A percentile compares a stretch with the other conserved stretches of the same genome.
These are phyloP conservation scores for Perizoma affinitatum DNA, from an alignment of 2,888 invertebrate species.

Conservation along the genomic window DNA sequence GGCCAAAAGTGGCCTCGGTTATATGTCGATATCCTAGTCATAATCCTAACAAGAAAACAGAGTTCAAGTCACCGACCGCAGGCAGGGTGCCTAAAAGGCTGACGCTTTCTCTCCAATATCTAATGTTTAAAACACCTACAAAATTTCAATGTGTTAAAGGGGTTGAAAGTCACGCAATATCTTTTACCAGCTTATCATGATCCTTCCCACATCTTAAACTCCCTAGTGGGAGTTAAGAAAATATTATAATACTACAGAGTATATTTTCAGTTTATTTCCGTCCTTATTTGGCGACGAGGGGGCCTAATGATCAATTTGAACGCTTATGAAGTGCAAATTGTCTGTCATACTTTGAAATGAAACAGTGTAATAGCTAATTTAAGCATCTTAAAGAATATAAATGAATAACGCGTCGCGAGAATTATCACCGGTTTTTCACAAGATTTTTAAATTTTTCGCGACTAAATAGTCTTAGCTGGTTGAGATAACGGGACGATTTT, in stretches of 20 bases:
- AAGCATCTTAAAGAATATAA: constrained; percentile 75
- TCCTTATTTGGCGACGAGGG: constrained; percentile 65
- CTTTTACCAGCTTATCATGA: constrained; percentile 3
- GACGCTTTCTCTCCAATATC: background rate
- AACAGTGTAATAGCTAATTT: constrained; percentile 79
- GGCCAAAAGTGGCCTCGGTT: too few species aligned
- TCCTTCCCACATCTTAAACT: background rate
- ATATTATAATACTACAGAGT: constrained; percentile 56
- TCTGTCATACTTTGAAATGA: constrained; percentile 76
- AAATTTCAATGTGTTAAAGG: background rate
- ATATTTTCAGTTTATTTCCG: constrained; percentile 72
- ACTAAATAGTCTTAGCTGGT: background rate
- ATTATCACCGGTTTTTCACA: constrained; percentile 10
- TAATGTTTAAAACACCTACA: too few species aligned
- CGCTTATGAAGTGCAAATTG: constrained; percentile 82
- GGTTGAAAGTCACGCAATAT: background rate
- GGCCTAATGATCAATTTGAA: constrained; percentile 78
- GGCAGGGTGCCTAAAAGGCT: too few species aligned
- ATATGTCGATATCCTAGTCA: too few species aligned
- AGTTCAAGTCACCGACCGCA: background rate
- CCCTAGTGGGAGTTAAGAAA: constrained; percentile 26
- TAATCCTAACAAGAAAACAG: too few species aligned
- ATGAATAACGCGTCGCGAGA: constrained; percentile 53
- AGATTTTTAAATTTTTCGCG: constrained; percentile 9
- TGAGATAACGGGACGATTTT: too few species aligned